Evolutionary conservation across 2,113 vertebrate genomes (phyloP).

Genomic region (Colinus virginianus): DNA sequence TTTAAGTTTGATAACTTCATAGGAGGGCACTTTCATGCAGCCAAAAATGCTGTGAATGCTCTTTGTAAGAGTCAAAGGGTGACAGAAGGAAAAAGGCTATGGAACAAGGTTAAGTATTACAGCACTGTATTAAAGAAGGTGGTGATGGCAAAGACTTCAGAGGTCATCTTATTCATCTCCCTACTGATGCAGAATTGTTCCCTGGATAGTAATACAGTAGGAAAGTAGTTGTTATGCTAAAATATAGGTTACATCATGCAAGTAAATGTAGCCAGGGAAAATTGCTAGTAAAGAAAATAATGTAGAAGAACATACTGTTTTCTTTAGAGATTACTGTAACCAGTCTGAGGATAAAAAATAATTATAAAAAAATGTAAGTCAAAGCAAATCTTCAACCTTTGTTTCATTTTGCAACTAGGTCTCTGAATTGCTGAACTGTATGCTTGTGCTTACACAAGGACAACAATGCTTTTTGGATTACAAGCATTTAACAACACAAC

Average conservation of each 20-base stretch:
- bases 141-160: conserved; percentile 59
- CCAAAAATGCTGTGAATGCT: background rate
- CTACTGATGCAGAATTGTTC: conserved; percentile 35
- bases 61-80: conserved; percentile 33
- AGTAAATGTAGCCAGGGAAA: conserved; percentile 41
- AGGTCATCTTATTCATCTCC: conserved; percentile 52
- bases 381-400: background rate
- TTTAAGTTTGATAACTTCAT: conserved; percentile 6
- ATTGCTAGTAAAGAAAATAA: conserved; percentile 48
- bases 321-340: conserved; percentile 28
- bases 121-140: conserved; percentile 48
- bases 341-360: background rate
- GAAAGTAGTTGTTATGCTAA: conserved; percentile 23
- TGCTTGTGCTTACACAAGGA: background rate
- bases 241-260: conserved; percentile 35
- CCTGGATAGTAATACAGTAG: conserved; percentile 52
- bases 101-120: conserved; percentile 54
- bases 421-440: background rate
- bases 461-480: background rate
- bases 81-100: background rate
- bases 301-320: conserved; percentile 10
- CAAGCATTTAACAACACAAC: background rate
- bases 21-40: background rate
- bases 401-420: background rate
- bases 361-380: background rate